Percentiles rank a stretch among this genome's conserved stretches.
Conservation (phyloP, 2,113 vertebrate genomes). For the Macquaria ambigua region DNA sequence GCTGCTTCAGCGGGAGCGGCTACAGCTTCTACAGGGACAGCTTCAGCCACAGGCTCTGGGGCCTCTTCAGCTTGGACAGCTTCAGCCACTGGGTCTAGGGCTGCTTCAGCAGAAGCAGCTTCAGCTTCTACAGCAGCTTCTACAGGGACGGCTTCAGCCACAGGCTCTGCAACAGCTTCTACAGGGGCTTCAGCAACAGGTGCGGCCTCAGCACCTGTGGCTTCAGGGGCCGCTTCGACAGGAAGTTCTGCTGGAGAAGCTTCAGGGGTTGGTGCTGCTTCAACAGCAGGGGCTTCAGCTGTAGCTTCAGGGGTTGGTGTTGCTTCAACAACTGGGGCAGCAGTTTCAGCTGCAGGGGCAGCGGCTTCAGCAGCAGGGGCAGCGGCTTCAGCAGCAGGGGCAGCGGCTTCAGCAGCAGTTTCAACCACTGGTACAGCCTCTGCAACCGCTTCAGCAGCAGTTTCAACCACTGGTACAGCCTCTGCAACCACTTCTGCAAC, state of each 20-base stretch:
- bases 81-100: not conserved
- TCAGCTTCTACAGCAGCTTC: not conserved
- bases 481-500: not conserved
- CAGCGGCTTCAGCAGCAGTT: not conserved
- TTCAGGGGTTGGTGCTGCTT: not conserved
- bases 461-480: not conserved
- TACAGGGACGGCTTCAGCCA: not conserved
- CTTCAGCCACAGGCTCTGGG: not conserved
- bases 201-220: no score
- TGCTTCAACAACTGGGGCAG: not conserved
- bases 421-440: not conserved
- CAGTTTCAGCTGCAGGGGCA: no score
- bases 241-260: not conserved
- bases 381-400: not conserved
- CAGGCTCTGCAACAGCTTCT: not conserved
- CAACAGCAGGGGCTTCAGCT: not conserved
- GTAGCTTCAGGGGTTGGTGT: no score
- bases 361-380: not conserved
- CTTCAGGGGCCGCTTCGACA: not conserved
- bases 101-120: no score
- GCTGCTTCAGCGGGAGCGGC: not conserved
- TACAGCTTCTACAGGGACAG: not conserved
- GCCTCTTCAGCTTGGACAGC: not conserved
- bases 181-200: not conserved
- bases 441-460: conserved; percentile 4